phyloP scores from a whole-genome alignment of 2,888 invertebrate genomes.

The Punctoribates punctum region DNA sequence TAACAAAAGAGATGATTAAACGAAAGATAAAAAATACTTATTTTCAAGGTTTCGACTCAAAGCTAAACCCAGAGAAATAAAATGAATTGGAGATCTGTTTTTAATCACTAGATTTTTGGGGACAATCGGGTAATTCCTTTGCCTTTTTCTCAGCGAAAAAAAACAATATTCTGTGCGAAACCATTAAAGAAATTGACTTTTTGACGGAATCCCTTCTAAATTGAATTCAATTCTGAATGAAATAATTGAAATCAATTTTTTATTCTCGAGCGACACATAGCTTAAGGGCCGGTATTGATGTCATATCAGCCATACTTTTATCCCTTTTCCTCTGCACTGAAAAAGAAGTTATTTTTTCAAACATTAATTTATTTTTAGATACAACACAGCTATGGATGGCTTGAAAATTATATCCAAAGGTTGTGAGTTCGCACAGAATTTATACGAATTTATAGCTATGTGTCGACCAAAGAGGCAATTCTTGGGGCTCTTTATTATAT shows the following conservation, averaged over 20 bases:
- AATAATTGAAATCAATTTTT: conserved; percentile 13
- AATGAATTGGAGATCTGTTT: no score
- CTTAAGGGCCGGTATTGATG: not conserved
- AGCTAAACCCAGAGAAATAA: no score
- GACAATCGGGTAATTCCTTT: no score
- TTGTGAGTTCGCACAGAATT: not conserved
- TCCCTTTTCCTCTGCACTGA: not conserved
- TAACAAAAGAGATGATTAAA: no score
- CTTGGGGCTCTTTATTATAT: not conserved
- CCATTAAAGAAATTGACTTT: not conserved
- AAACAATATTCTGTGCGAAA: not conserved
- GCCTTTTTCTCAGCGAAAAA: not conserved
- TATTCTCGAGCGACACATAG: not conserved
- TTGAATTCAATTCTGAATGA: conserved; percentile 13
- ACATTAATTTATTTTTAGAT: conserved; percentile 5
- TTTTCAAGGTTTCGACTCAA: no score
- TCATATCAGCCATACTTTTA: not conserved
- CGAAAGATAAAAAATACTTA: no score
- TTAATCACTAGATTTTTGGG: no score
- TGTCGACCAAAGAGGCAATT: not conserved
- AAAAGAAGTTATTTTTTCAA: not conserved
- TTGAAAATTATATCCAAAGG: not conserved
- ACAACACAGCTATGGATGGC: not conserved
- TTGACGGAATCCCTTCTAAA: not conserved
- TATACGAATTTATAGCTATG: conserved; percentile 1